Base-by-base conservation (phyloP, 2,113 vertebrate genomes). In the Lepisosteus osseus region DNA sequence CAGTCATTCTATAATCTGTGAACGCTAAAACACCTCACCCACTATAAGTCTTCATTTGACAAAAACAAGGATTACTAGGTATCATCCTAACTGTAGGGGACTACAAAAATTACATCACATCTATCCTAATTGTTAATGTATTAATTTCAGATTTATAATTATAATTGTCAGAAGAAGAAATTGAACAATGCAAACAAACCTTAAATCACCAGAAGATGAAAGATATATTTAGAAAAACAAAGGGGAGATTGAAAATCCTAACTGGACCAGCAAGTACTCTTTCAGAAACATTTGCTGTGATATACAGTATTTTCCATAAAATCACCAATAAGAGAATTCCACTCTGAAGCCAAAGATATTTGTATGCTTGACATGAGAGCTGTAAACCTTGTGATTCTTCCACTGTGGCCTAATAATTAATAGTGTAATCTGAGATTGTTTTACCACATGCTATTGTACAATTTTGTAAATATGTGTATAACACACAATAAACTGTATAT, bases 401-500 rank as follows among this genome's bases (percentile, higher is more conserved):
- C 86, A 59, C 78, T 80, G 86, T 84, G 85, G 86, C 87, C 88
- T 88, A 72, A 83, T 77, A 76, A 75, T 73, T 81, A 82, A 78
- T 83, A 67, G 86, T 90, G 87, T 85, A 90, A 88, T 90, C 80
- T 73, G 64, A 76, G 82, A 59, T 59, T 89, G 84, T 86, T 81
- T 79, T 81, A 79, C 12, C n/a, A 17, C 56, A 13, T 85, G 83
- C 81, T 86, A 83, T 78, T 90, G 90, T 90, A 89, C 70, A 90
- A 88, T 91, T 85, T 47, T 68, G 66, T 68, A 88, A 71, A 89
- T 77, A 85, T 90, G 88, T 91, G 88, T 54, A 90, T 81, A 86
- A 73, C 77, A 73, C 70, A 83, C 72, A 89, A 89, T 90, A 91
- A 90, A 85, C 84, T 85, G 83, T 90, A 88, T 78, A 84, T 86